A percentile compares a stretch with the other conserved stretches of the same genome.
phyloP scores from a whole-genome alignment of 2,113 vertebrate genomes.

The Saccopteryx bilineata region DNA sequence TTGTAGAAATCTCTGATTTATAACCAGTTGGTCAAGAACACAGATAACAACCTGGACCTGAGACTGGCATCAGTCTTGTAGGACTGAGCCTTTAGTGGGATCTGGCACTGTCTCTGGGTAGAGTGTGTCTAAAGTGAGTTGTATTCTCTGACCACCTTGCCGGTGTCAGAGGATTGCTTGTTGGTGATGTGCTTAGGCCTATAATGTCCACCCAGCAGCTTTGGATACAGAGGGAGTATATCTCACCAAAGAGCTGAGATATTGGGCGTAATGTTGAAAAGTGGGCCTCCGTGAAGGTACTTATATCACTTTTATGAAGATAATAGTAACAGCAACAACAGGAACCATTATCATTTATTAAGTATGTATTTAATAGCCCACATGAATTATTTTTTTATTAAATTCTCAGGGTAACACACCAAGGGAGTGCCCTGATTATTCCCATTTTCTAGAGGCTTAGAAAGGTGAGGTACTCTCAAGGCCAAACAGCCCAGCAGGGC shows the following conservation, averaged over 20 bases:
- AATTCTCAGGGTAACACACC: neutral
- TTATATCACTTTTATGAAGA: neutral
- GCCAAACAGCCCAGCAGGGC: neutral
- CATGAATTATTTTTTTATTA: neutral
- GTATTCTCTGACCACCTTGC: neutral
- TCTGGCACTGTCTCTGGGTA: neutral
- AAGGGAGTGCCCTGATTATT: neutral
- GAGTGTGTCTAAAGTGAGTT: neutral
- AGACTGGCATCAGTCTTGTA: neutral
- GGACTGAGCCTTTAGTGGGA: neutral
- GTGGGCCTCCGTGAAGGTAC: neutral
- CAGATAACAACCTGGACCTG: neutral
- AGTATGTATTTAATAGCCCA: neutral
- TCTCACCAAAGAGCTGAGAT: neutral
- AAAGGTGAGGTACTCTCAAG: neutral
- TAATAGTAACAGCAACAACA: neutral
- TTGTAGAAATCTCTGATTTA: neutral
- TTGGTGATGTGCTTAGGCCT: neutral
- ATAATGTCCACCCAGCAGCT: neutral
- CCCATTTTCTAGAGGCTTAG: neutral
- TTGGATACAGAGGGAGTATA: accelerated
- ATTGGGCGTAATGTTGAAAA: neutral
- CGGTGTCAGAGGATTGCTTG: neutral
- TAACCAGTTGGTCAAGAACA: neutral
- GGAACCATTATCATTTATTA: accelerated